These are phyloP conservation scores for Aphodius granarius DNA, from an alignment of 2,888 invertebrate genomes.

Conservation along the genomic window DNA sequence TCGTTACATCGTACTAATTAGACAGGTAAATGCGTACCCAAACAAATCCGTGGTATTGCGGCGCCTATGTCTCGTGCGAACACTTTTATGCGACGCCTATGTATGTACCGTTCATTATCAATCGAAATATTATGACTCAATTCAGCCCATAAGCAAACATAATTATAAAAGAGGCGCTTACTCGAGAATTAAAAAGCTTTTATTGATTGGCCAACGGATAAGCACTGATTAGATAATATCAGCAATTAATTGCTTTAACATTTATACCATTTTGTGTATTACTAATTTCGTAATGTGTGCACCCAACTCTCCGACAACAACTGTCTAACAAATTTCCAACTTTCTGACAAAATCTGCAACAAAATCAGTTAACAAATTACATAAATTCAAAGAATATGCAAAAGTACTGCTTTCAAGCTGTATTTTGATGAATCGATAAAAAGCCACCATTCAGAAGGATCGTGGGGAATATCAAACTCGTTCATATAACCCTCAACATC, in stretches of 20 bases:
- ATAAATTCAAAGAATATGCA: too few relatives aligned
- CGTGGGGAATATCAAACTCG: too few relatives aligned
- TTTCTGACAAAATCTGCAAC: too few relatives aligned
- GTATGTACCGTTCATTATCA: not conserved
- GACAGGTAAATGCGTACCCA: not conserved
- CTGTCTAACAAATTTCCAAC: too few relatives aligned
- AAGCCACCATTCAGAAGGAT: too few relatives aligned
- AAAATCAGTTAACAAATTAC: too few relatives aligned
- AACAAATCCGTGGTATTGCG: not conserved
- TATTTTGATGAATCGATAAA: too few relatives aligned
- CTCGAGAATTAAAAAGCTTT: not conserved
- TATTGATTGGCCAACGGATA: not conserved
- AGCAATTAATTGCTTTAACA: not conserved
- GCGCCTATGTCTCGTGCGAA: too few relatives aligned
- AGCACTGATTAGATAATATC: not conserved
- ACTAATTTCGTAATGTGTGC: not conserved
- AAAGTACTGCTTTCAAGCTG: too few relatives aligned
- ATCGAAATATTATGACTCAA: not conserved
- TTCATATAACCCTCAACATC: too few relatives aligned
- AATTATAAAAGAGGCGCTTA: not conserved
- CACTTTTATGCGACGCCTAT: too few relatives aligned
- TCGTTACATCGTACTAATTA: not conserved
- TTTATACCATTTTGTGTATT: not conserved
- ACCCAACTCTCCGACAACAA: not conserved
- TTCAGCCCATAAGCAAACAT: not conserved